Evolutionary conservation across 2,888 invertebrate species (phyloP), one percentile per base, ranked within the genome.

Genomic region (Agrotis clavis): DNA sequence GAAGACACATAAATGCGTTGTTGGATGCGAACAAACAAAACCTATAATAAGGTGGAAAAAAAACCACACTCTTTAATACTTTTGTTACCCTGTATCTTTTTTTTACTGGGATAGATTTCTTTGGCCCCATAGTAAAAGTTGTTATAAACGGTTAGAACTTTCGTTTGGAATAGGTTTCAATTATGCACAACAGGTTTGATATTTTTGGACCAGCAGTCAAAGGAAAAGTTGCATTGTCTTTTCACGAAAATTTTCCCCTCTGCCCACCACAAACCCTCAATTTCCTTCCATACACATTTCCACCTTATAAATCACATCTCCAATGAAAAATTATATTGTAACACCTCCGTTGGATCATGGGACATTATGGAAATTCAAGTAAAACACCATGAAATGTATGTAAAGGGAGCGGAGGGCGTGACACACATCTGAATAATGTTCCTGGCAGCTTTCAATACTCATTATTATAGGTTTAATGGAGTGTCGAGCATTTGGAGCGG

Each of bases 281-380:
- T 77, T 65, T 63, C 66, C 60, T 45, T 21, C 56, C 45, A 60
- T 21, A 61, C 11, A 41, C 57, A 48, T 59, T 41, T 57, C 45
- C 25, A 56, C 64, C 48, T 54, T 19, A 70, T 80, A 65, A 77
- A 68, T 81, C 65, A 66, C 9, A 41, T 11, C 41, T 41, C 41
- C 41, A 11, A 41, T 41, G 70, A 82, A 81, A 79, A 82, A 73
- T 64, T 74, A 71, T 74, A 77, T 79, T 79, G 73, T 82, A 78
- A 86, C 79, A 82, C 82, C 68, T 74, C 72, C 48, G 75, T 76
- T 81, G 74, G 79, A 81, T 87, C 83, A 83, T 87, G 84, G 85
- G 84, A 86, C 89, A 88, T 92, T 92, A 92, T 92, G 92, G 61
- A 84, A 92, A 92, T 92, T 77, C 54, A 87, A 73, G 72, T 74